Conservation (phyloP, 2,888 invertebrate species). For the Trachelus tabidus region DNA sequence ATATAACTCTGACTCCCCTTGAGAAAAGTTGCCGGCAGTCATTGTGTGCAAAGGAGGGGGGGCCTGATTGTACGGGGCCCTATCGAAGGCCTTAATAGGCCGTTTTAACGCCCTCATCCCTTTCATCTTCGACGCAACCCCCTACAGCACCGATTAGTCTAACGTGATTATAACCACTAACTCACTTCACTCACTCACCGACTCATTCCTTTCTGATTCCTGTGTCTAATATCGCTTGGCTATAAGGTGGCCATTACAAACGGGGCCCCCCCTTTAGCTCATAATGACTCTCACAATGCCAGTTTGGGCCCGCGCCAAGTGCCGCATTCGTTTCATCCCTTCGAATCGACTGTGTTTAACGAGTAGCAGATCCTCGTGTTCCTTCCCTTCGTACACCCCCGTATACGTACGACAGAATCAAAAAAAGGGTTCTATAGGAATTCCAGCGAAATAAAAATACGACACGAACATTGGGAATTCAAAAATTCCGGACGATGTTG, state of each 20-base stretch:
- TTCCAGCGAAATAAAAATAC: background rate
- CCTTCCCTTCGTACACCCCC: background rate
- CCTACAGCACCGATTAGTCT: constrained; percentile 54
- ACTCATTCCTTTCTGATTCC: constrained; percentile 18
- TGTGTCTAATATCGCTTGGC: constrained; percentile 27
- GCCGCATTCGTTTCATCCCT: background rate
- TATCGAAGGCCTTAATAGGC: constrained; percentile 44
- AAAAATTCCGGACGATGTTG: background rate
- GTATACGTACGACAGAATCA: background rate
- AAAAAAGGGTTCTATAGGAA: background rate
- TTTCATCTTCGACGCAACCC: constrained; percentile 41
- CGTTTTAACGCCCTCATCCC: constrained; percentile 41
- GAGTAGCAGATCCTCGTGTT: background rate
- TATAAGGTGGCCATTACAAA: constrained; percentile 19
- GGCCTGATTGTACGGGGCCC: constrained; percentile 25
- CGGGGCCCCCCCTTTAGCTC: constrained; percentile 28
- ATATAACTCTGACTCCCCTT: background rate
- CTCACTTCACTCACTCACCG: constrained; percentile 52
- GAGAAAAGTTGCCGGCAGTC: constrained; percentile 30
- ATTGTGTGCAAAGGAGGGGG: constrained; percentile 23
- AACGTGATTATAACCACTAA: constrained; percentile 58
- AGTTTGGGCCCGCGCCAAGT: background rate
- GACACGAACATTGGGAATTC: background rate
- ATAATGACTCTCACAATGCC: constrained; percentile 39
- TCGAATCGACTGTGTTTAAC: background rate